These are phyloP conservation scores for Folsomia manolachei DNA, from an alignment of 2,888 invertebrate genomes.

Conservation along the genomic window DNA sequence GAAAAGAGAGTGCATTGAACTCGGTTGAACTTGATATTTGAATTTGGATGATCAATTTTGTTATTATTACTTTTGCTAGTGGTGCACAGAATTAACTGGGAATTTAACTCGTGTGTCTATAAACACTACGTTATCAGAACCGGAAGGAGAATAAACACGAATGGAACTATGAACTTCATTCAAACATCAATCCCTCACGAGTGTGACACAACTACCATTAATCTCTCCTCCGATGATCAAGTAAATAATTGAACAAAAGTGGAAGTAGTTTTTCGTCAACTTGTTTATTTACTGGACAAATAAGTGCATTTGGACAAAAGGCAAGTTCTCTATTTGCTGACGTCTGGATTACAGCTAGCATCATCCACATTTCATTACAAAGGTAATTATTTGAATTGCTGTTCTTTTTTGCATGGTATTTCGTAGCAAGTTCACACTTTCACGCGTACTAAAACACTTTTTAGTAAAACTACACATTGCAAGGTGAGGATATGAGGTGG, in stretches of 20 bases:
- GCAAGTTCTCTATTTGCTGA: not conserved
- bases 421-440: too few species aligned
- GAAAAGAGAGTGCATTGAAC: conserved; percentile 23
- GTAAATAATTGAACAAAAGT: too few species aligned
- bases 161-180: not conserved
- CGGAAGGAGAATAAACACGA: not conserved
- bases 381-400: not conserved
- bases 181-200: too few species aligned
- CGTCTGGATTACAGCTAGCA: not conserved
- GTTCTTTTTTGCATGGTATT: not conserved
- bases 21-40: conserved; percentile 33
- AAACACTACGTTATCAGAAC: not conserved
- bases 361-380: not conserved
- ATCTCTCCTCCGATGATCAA: too few species aligned
- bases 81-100: too few species aligned
- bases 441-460: too few species aligned
- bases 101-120: too few species aligned
- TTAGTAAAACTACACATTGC: too few species aligned
- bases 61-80: conserved; percentile 2
- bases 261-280: too few species aligned
- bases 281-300: not conserved
- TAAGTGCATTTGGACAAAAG: not conserved
- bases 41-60: not conserved
- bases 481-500: too few species aligned
- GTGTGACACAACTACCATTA: too few species aligned